Evolutionary conservation across 1,140 invertebrate genomes (phyloP).

Genomic region (Eubasilissa regina): DNA sequence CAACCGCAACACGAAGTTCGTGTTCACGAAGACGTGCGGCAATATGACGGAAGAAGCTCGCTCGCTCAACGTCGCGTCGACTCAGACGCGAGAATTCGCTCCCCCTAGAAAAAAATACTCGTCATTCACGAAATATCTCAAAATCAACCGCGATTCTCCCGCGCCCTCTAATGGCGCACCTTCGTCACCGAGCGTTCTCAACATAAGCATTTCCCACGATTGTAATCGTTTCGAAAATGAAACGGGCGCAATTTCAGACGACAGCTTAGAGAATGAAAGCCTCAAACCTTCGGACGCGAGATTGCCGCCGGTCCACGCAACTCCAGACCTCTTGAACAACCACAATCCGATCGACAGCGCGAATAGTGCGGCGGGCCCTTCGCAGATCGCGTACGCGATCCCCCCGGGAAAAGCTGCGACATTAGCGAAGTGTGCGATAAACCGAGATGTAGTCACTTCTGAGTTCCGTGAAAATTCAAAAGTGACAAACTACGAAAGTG

Average conservation of each 20-base stretch:
- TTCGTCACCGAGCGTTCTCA: constrained; percentile 46
- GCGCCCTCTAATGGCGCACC: not conserved
- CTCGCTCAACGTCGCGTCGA: constrained; percentile 32
- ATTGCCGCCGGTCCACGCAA: constrained; percentile 1
- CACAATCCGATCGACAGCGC: constrained; percentile 53
- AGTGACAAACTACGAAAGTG: constrained; percentile 33
- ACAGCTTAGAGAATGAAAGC: constrained; percentile 51
- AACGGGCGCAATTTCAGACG: constrained; percentile 55
- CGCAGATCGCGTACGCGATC: not conserved
- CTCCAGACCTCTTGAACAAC: constrained; percentile 57
- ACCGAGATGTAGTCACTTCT: constrained; percentile 8
- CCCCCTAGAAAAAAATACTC: constrained; percentile 53
- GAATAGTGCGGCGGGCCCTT: not conserved
- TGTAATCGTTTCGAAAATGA: constrained; percentile 52
- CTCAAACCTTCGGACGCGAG: not conserved
- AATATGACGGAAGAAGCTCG: constrained; percentile 53
- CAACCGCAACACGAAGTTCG: constrained; percentile 31
- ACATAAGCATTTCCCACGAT: constrained; percentile 57
- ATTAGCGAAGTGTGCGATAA: constrained; percentile 11
- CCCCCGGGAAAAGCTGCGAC: not conserved
- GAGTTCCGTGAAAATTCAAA: constrained; percentile 28
- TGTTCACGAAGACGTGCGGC: constrained; percentile 55
- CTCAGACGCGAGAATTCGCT: constrained; percentile 50
- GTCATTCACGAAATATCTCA: constrained; percentile 56
- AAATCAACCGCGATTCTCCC: constrained; percentile 41